These are phyloP conservation scores for Stigmatopora nigra DNA, from an alignment of 2,113 vertebrate genomes.

Conservation along the genomic window DNA sequence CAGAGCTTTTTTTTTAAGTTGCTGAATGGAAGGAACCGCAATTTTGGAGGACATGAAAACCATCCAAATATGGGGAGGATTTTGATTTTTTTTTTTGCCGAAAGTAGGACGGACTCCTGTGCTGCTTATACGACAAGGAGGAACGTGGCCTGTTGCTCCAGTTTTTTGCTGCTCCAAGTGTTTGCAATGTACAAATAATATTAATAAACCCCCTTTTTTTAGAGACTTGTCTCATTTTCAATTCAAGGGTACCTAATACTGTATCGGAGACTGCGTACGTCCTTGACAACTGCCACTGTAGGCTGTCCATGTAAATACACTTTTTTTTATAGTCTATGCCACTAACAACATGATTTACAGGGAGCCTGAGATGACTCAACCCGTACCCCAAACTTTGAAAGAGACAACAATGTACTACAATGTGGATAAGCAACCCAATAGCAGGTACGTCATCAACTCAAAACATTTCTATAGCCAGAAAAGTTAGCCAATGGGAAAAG, in stretches of 20 bases:
- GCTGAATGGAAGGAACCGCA: constrained; percentile 30
- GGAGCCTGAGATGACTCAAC: too few species aligned
- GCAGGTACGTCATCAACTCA: too few species aligned
- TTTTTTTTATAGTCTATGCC: too few species aligned
- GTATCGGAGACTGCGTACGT: neutral
- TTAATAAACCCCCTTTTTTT: constrained; percentile 77
- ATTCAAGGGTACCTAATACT: neutral
- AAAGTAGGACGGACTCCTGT: constrained; percentile 60
- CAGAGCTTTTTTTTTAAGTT: constrained; percentile 30
- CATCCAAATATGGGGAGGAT: constrained; percentile 52
- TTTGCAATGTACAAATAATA: constrained; percentile 75
- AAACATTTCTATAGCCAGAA: too few species aligned
- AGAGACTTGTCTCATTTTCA: neutral
- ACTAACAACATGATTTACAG: too few species aligned
- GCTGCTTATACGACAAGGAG: constrained; percentile 67
- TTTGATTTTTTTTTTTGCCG: constrained; percentile 32
- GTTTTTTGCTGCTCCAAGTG: constrained; percentile 77
- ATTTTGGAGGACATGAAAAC: constrained; percentile 42
- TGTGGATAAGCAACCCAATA: too few species aligned
- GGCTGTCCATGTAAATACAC: too few species aligned
- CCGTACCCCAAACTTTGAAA: too few species aligned
- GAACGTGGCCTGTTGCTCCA: constrained; percentile 74
- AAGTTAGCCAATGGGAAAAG: too few species aligned
- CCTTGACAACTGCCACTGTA: too few species aligned
- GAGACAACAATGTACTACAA: too few species aligned